phyloP scores from a whole-genome alignment of 2,888 invertebrate genomes.

The Diplolepis rosae region DNA sequence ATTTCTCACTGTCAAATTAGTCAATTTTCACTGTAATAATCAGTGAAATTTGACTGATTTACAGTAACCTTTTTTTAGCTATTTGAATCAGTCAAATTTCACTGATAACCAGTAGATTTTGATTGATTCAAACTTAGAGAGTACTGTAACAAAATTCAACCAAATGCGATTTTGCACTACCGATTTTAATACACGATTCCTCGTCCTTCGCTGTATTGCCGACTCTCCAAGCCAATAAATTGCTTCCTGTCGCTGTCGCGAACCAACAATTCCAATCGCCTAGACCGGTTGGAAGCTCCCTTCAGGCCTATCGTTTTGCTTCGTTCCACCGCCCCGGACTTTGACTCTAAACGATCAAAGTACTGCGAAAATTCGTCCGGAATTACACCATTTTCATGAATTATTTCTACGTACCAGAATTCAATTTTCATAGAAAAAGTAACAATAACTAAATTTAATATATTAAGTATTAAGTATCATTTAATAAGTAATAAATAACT shows the following conservation, averaged over 20 bases:
- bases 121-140: no score
- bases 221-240: slow-evolving; percentile 62
- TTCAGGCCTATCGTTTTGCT: slow-evolving; percentile 50
- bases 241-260: slow-evolving; percentile 62
- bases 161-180: slow-evolving; percentile 51
- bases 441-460: background rate
- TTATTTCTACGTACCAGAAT: slow-evolving; percentile 34
- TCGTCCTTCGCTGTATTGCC: slow-evolving; percentile 53
- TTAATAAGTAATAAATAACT: no score
- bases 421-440: background rate
- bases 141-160: slow-evolving; percentile 42
- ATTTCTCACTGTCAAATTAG: no score
- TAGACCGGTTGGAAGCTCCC: slow-evolving; percentile 50
- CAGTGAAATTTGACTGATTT: no score
- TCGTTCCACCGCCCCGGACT: slow-evolving; percentile 50
- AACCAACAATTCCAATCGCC: slow-evolving; percentile 55
- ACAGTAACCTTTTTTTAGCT: no score
- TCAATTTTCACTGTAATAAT: no score
- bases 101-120: no score
- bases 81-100: no score
- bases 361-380: slow-evolving; percentile 45
- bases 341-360: slow-evolving; percentile 49
- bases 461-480: no score
- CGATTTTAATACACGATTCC: slow-evolving; percentile 56
- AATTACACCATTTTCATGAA: slow-evolving; percentile 46